Evolutionary conservation across 2,113 vertebrate genomes (phyloP).

Genomic region (Caretta caretta): DNA sequence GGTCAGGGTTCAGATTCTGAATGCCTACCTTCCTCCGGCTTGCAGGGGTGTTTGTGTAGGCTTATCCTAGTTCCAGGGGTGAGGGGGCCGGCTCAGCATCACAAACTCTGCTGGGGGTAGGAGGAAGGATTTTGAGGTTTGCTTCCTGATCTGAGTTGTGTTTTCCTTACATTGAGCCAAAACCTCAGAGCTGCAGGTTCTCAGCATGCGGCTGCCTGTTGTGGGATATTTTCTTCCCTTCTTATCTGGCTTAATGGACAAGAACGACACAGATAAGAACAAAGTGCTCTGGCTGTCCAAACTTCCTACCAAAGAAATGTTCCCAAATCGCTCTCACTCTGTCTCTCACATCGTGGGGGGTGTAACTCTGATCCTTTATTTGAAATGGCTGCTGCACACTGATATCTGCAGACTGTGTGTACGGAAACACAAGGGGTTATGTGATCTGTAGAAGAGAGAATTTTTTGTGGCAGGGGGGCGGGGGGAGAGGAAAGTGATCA

Average conservation of each 20-base stretch:
- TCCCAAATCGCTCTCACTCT: background rate
- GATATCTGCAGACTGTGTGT: accelerated
- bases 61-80: background rate
- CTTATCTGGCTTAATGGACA: background rate
- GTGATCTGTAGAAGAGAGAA: background rate
- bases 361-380: background rate
- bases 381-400: background rate
- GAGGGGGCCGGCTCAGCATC: background rate
- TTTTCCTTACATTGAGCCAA: background rate
- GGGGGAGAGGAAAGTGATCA: background rate
- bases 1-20: background rate
- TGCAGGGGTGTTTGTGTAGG: background rate
- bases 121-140: background rate
- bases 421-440: background rate
- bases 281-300: background rate
- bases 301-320: background rate
- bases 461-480: background rate
- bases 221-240: background rate
- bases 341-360: background rate
- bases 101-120: background rate
- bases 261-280: background rate
- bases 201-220: background rate
- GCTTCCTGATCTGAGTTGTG: background rate
- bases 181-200: background rate
- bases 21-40: background rate